These are phyloP conservation scores for Tuberolachnus salignus DNA, from an alignment of 2,888 invertebrate genomes.

Conservation along the genomic window DNA sequence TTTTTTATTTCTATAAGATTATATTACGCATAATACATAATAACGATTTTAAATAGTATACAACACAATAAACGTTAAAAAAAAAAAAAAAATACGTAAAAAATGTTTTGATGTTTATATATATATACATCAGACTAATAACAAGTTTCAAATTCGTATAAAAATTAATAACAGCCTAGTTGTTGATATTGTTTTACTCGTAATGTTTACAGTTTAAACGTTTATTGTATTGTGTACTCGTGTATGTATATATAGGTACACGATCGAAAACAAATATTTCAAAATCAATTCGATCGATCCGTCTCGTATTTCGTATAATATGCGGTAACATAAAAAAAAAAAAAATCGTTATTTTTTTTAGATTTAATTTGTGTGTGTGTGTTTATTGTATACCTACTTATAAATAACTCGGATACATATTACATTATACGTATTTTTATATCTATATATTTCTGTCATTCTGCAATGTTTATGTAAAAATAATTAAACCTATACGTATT, in stretches of 20 bases:
- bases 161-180: not conserved
- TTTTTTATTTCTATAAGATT: too few relatives aligned
- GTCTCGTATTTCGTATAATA: not conserved
- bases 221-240: too few relatives aligned
- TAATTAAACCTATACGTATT: not conserved
- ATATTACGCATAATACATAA: too few relatives aligned
- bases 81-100: too few relatives aligned
- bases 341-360: not conserved
- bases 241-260: too few relatives aligned
- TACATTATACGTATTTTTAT: too few relatives aligned
- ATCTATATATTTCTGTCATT: too few relatives aligned
- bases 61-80: too few relatives aligned
- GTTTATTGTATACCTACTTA: not conserved
- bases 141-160: not conserved
- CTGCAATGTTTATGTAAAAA: not conserved
- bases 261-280: not conserved
- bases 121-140: too few relatives aligned
- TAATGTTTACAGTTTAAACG: not conserved
- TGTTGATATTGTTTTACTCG: not conserved
- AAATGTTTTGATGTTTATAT: too few relatives aligned
- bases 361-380: not conserved
- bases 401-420: not conserved
- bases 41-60: too few relatives aligned
- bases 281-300: not conserved
- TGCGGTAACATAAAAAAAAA: too few relatives aligned